These are phyloP conservation scores for Herminia tarsipennalis DNA, from an alignment of 2,888 invertebrate species.

Conservation along the genomic window DNA sequence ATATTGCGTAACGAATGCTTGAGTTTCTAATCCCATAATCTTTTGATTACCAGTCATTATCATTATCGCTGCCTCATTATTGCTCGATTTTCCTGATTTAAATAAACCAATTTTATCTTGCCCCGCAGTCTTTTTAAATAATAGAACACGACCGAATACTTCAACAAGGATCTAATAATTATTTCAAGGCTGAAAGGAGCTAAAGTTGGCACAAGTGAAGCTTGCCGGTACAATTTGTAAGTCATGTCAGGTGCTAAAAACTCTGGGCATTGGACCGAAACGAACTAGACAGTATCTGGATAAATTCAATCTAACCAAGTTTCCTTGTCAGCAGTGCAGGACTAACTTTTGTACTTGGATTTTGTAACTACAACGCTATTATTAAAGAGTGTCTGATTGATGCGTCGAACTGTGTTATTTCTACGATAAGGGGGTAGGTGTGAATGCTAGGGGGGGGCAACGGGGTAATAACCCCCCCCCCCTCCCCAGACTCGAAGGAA, in stretches of 20 bases:
- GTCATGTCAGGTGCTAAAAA: constrained; percentile 79
- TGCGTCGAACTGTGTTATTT: no score
- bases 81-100: no score
- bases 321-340: constrained; percentile 34
- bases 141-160: constrained; percentile 14
- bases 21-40: no score
- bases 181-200: constrained; percentile 51
- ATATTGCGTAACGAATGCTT: no score
- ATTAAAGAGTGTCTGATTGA: constrained; percentile 17
- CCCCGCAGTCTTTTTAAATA: no score
- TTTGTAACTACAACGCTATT: constrained; percentile 50
- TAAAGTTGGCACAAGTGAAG: constrained; percentile 49
- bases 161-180: constrained; percentile 46
- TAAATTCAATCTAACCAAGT: constrained; percentile 71
- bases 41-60: no score
- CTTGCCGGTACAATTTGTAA: constrained; percentile 72
- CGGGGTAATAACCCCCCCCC: no score
- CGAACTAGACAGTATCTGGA: constrained; percentile 68
- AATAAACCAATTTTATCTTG: no score
- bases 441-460: no score
- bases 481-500: no score
- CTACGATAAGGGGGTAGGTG: no score
- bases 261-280: constrained; percentile 54
- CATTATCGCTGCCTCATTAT: no score
- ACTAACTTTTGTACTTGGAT: constrained; percentile 58